Percentiles rank a stretch among this genome's conserved stretches.
These are phyloP conservation scores for Brachypteracias leptosomus DNA, from an alignment of 2,113 vertebrate species.

Conservation along the genomic window DNA sequence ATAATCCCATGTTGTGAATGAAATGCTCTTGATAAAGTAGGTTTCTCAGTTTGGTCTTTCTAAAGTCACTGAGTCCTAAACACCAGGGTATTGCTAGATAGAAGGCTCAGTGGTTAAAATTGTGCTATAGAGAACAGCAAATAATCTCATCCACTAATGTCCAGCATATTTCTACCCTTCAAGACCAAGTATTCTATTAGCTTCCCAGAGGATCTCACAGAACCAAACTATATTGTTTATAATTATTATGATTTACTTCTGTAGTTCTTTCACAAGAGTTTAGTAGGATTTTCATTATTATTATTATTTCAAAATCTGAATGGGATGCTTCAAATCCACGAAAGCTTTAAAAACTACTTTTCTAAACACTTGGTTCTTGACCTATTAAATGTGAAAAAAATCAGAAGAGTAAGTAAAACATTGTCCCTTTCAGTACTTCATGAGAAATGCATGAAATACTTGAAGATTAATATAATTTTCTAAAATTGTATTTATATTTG, in stretches of 20 bases:
- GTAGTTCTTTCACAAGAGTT: background rate
- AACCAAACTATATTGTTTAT: background rate
- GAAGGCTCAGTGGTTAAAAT: background rate
- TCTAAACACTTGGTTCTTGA: background rate
- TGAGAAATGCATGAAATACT: background rate
- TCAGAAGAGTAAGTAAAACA: background rate
- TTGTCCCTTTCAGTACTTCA: background rate
- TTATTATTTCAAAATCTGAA: background rate
- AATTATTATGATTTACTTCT: background rate
- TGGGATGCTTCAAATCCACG: background rate
- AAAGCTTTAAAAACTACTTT: background rate
- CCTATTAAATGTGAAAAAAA: background rate
- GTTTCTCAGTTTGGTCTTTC: background rate
- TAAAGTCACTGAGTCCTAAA: background rate
- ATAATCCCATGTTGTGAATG: background rate
- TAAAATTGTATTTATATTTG: background rate
- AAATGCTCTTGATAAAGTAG: background rate
- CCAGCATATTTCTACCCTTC: background rate
- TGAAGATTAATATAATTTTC: background rate
- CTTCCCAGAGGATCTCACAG: background rate
- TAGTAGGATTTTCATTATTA: accelerated
- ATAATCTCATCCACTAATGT: background rate
- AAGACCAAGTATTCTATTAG: background rate
- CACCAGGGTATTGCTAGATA: background rate
- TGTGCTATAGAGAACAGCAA: background rate